Evolutionary conservation across 2,797 vertebrate species (phyloP), one percentile per base, ranked within the genome.

Genomic region (Kryptolebias ocellatus): DNA sequence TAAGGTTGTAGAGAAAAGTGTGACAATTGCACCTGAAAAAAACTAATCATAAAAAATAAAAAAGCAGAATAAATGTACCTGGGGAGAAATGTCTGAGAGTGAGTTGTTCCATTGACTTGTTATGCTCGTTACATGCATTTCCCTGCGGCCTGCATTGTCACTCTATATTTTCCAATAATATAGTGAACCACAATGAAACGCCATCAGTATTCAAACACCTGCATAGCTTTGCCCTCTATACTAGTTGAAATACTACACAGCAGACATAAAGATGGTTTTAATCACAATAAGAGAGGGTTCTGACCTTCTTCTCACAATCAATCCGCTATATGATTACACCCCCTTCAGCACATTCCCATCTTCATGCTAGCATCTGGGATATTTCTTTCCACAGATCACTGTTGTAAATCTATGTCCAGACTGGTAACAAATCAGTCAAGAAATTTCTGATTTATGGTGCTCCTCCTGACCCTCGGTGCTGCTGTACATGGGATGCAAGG

Each of bases 271-370:
- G 71, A 69, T 50, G 42, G 34, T 69, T 90, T 87, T 84, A 88
- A 90, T 89, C 79, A 83, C 79, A 81, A 53, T 69, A 67, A 82
- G 65, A 77, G 53, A 58, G 62, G 54, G 76, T 62, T 84, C 58
- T 90, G 85, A 90, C 86, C 89, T 89, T 90, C 87, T 77, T 69
- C 74, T 85, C 66, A 78, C 87, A 81, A 83, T 79, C 79, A 84
- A 70, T 78, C 75, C 73, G 59, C 79, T 64, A 60, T 37, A 69
- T 84, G 78, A 90, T 88, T 85, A 80, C 73, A 53, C 67, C 70
- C 20, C 70, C 66, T 34, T 61, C 66, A 66, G 45, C 74, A 64
- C 60, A 55, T 58, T 70, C 57, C 79, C 74, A 51, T 83, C 68
- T 66, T 72, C 58, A 66, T 50, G 71, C 73, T 60, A 12, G 53